Evolutionary conservation across 2,888 invertebrate species (phyloP), one percentile per base, ranked within the genome.

Genomic region (Eucera pruinosa): DNA sequence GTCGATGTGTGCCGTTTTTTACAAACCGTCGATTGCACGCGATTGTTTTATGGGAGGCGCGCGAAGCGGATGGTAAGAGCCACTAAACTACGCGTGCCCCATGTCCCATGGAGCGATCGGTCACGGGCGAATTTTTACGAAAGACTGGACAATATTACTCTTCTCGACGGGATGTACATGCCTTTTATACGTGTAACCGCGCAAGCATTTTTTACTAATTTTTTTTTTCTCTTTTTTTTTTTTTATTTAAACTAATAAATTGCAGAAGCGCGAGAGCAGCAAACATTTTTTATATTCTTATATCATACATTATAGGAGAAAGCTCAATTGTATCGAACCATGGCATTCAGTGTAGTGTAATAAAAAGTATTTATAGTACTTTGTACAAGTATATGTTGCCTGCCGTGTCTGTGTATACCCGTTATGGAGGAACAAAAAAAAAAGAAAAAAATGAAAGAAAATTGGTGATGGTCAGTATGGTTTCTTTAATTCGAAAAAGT

Each of bases 331-430:
- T 84, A 84, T 80, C 69, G 71, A 84, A 76, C 75, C 68, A 78
- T 70, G 75, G 74, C 73, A 84, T 81, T 82, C 78, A 78, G 30
- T 81, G 69, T 86, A 85, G 78, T 60, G 71, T 50, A 85, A 86
- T 83, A 85, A 84, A n/a, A 85, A 65, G 54, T 85, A 85, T 85
- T 85, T 85, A 85, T 84, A 84, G 65, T 82, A 82, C 68, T 80
- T 84, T 80, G 47, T 82, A 60, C 25, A 36, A 36, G n/a, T 30
- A 33, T 54, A 47, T 33, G 23, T 18, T 30, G 20, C 43, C 33
- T 41, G 52, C 33, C 15, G 5, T n/a, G 23, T 36, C 15, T 36
- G 20, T 15, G 13, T 39, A 33, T 47, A 23, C 1, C 13, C 25
- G 23, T 18, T 39, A n/a, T 18, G 2, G 1, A 23, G 3, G 3